phyloP scores from a whole-genome alignment of 1,140 invertebrate genomes.

The Proales similis region DNA sequence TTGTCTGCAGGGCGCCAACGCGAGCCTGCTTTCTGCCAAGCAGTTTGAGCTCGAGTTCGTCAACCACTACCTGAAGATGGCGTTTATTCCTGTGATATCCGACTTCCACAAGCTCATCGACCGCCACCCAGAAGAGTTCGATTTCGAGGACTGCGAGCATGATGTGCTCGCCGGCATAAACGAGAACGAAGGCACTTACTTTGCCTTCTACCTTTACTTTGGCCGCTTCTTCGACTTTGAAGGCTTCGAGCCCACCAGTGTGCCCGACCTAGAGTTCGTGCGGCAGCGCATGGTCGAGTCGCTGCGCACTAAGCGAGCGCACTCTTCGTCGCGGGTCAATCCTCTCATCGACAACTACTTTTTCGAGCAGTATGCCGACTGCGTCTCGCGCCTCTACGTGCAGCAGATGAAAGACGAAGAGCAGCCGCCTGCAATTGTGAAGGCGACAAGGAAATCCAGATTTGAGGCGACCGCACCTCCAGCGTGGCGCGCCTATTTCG shows the following conservation, averaged over 20 bases:
- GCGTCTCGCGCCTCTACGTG: too few relatives aligned
- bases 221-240: conserved; percentile 6
- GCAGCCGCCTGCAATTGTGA: too few relatives aligned
- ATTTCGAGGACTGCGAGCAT: conserved; percentile 8
- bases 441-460: too few relatives aligned
- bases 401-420: too few relatives aligned
- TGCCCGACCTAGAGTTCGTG: conserved; percentile 2
- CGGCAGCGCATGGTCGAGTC: conserved; percentile 4
- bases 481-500: too few relatives aligned
- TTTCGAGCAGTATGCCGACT: too few relatives aligned
- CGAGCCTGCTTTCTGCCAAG: background rate
- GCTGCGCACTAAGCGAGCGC: conserved; percentile 21
- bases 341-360: too few relatives aligned
- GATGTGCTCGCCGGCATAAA: conserved; percentile 79
- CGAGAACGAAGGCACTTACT: conserved; percentile 68
- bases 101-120: conserved; percentile 11
- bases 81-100: conserved; percentile 25
- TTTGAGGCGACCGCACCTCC: too few relatives aligned
- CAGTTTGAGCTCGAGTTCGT: conserved; percentile 29
- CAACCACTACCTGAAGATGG: conserved; percentile 28
- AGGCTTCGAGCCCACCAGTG: background rate
- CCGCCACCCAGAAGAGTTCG: conserved; percentile 3
- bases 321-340: too few relatives aligned
- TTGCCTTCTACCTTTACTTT: conserved; percentile 29
- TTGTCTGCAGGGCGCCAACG: conserved; percentile 3